phyloP scores from a whole-genome alignment of 1,140 invertebrate genomes.

The Leptinotarsa defecta region DNA sequence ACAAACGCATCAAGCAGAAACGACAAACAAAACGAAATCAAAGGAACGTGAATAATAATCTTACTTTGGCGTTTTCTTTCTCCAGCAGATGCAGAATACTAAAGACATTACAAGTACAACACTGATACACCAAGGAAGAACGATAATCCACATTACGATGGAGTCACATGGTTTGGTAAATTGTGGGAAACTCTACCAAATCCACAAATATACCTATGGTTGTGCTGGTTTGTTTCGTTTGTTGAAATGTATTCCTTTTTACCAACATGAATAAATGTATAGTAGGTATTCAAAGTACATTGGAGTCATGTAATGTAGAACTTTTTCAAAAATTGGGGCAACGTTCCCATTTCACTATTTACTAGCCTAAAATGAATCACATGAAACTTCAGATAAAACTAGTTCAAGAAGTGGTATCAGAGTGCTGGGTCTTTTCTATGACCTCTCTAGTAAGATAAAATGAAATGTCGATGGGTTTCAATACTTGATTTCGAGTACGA shows the following conservation, averaged over 20 bases:
- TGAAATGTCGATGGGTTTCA: too few relatives aligned
- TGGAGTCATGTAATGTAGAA: too few relatives aligned
- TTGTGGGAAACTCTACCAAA: neutral
- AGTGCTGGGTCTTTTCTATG: too few relatives aligned
- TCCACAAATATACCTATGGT: neutral
- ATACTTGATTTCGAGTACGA: neutral
- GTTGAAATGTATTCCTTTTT: neutral
- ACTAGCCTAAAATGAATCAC: too few relatives aligned
- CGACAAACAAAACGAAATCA: conserved; percentile 29
- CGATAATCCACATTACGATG: conserved; percentile 42
- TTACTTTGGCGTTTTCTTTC: conserved; percentile 51
- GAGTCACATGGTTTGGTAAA: conserved; percentile 20
- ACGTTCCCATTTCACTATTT: too few relatives aligned
- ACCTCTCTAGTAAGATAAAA: too few relatives aligned
- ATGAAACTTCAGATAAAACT: too few relatives aligned
- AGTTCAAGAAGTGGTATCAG: too few relatives aligned
- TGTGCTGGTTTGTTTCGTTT: neutral
- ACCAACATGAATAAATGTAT: too few relatives aligned
- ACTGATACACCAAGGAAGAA: conserved; percentile 35
- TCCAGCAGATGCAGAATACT: conserved; percentile 50
- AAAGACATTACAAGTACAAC: conserved; percentile 45
- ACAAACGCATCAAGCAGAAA: conserved; percentile 28
- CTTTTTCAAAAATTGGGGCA: too few relatives aligned
- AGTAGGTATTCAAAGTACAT: too few relatives aligned
- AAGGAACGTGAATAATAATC: conserved; percentile 19